Evolutionary conservation across 2,888 invertebrate genomes (phyloP), one percentile per base, ranked within the genome.

Genomic region (Leptinotarsa juncta): DNA sequence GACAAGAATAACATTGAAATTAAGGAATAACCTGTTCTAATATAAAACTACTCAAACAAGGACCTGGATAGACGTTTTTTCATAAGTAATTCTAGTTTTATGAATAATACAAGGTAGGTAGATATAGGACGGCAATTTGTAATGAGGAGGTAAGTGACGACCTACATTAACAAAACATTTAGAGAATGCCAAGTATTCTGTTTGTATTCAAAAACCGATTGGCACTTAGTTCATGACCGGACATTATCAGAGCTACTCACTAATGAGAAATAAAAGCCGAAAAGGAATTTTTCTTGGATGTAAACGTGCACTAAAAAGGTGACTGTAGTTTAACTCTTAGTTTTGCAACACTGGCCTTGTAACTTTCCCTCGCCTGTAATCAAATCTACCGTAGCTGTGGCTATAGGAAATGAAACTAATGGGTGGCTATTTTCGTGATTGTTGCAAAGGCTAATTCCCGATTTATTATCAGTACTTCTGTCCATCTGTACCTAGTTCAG

Each of bases 261-360:
- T 60, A 70, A 49, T 2, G 42, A 7, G 4, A 12, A 65, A 50
- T 50, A 32, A 70, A 65, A 32, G 2, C 23, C 0, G 16, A 23
- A 53, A 53, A n/a, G 2, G 2, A 18, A 7, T 53, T 18, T 53
- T 53, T n/a, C 18, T 7, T 53, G 5, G 53, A n/a, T 53, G 4
- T 53, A 3, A 16, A 18, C 16, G 53, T 53, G 53, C 18, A 18
- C 53, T n/a, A 53, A 53, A 53, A 53, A 18, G 53, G 53, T 12
- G 18, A 53, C 2, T 60, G 60, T 26, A 60, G 60, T 60, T 60
- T 23, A 23, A 60, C 26, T 60, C 23, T 60, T 60, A n/a, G 23
- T 26, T 60, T 60, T 60, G 60, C 26, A 60, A 60, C 23, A 60
- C 26, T 60, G 60, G 23, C 60, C 60, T 60, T 60, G 60, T 60